Evolutionary conservation across 1,140 invertebrate genomes (phyloP).

Genomic region (Temnothorax longispinosus): DNA sequence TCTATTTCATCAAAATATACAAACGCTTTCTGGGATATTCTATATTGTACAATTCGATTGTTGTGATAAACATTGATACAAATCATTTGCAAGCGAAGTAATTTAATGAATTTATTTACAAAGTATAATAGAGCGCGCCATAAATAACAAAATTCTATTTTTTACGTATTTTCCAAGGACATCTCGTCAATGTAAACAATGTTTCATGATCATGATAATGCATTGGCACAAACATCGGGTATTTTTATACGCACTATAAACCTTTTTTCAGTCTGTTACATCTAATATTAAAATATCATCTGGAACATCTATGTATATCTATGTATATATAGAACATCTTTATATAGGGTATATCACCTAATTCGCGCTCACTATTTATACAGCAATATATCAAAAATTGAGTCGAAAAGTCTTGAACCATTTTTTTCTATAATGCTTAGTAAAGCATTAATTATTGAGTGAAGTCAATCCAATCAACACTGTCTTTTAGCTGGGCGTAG

Average conservation of each 20-base stretch:
- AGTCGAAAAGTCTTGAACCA: too few species aligned
- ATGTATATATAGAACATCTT: not conserved
- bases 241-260: constrained; percentile 5
- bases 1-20: constrained; percentile 5
- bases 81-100: constrained; percentile 17
- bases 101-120: constrained; percentile 43
- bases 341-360: too few species aligned
- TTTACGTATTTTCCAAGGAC: constrained; percentile 6
- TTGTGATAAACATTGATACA: constrained; percentile 50
- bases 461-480: too few species aligned
- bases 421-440: too few species aligned
- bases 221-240: constrained; percentile 66
- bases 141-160: not conserved
- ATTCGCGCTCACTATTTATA: too few species aligned
- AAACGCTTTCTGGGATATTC: not conserved
- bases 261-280: not conserved
- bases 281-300: too few species aligned
- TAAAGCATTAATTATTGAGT: too few species aligned
- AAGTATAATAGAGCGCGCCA: not conserved
- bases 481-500: too few species aligned
- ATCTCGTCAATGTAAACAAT: constrained; percentile 37
- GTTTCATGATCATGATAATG: constrained; percentile 18
- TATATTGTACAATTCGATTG: constrained; percentile 62
- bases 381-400: too few species aligned
- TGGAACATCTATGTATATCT: not conserved